A percentile compares a stretch with the other conserved stretches of the same genome.
These are phyloP conservation scores for Coluber constrictor DNA, from an alignment of 2,797 vertebrate genomes.

Conservation along the genomic window DNA sequence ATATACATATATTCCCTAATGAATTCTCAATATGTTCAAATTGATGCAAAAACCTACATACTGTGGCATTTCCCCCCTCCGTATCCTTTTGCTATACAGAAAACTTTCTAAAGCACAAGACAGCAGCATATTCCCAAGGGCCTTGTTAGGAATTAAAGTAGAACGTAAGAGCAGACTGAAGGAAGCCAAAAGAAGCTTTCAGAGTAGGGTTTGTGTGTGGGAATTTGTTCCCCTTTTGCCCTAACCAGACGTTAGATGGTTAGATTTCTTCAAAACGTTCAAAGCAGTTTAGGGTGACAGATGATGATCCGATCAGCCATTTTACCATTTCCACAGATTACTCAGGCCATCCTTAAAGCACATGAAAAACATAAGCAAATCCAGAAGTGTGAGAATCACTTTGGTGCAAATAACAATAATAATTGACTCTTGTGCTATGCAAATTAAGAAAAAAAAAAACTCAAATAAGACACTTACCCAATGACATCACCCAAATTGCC, in stretches of 20 bases:
- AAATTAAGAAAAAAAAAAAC: neutral
- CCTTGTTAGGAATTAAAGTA: neutral
- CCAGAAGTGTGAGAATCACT: neutral
- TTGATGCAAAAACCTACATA: neutral
- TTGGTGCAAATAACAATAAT: conserved; percentile 6
- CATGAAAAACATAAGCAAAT: neutral
- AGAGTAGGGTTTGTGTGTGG: neutral
- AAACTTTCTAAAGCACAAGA: conserved; percentile 14
- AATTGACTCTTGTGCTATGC: neutral
- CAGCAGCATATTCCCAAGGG: accelerated
- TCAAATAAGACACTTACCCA: conserved; percentile 79
- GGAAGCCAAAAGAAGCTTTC: neutral
- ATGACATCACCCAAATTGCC: conserved; percentile 92
- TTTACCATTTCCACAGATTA: neutral
- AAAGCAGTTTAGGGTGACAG: neutral
- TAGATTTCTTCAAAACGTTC: neutral
- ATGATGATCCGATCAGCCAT: neutral
- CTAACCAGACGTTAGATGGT: neutral
- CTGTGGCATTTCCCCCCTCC: conserved; percentile 8
- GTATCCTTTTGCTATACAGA: neutral
- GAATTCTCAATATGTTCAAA: neutral
- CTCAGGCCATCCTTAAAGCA: neutral
- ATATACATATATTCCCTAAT: neutral
- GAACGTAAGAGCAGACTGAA: neutral
- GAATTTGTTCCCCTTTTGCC: neutral